A percentile compares a stretch with the other conserved stretches of the same genome.
These are phyloP conservation scores for Ancistrus triradiatus DNA, from an alignment of 2,113 vertebrate genomes.

Conservation along the genomic window DNA sequence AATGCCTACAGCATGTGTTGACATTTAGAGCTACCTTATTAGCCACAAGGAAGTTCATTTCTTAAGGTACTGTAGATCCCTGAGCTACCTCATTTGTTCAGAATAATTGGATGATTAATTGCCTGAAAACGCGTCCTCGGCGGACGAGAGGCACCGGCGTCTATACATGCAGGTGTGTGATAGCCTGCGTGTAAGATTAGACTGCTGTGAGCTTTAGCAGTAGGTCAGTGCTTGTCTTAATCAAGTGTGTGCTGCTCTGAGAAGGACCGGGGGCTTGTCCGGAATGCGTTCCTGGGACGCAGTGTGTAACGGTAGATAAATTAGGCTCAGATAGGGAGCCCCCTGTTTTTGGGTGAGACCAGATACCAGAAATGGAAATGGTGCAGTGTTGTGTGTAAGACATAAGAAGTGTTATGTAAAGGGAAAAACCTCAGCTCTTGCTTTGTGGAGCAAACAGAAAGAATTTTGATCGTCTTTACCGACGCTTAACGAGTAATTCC, in stretches of 20 bases:
- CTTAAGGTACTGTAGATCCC: constrained; percentile 33
- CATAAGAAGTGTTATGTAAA: too few relatives aligned
- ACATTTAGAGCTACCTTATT: constrained; percentile 35
- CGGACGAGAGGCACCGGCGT: constrained; percentile 28
- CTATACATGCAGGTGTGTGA: constrained; percentile 37
- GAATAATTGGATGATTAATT: constrained; percentile 42
- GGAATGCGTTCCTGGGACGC: not conserved
- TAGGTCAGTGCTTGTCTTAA: constrained; percentile 32
- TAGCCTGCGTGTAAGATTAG: constrained; percentile 16
- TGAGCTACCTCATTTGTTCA: constrained; percentile 39
- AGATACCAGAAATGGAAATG: too few relatives aligned
- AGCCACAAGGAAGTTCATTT: constrained; percentile 34
- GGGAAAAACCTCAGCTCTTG: too few relatives aligned
- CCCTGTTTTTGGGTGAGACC: too few relatives aligned
- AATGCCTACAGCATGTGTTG: constrained; percentile 10
- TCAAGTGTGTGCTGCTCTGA: too few relatives aligned
- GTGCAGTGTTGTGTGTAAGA: too few relatives aligned
- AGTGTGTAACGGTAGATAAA: too few relatives aligned
- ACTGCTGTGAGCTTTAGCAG: constrained; percentile 11
- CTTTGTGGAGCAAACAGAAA: too few relatives aligned
- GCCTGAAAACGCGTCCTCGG: constrained; percentile 34
- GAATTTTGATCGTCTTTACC: too few relatives aligned
- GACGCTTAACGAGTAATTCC: too few relatives aligned
- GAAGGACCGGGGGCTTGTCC: not conserved
- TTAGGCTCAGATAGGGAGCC: too few relatives aligned